Conservation (phyloP, 2,113 vertebrate species). For the Carettochelys insculpta region DNA sequence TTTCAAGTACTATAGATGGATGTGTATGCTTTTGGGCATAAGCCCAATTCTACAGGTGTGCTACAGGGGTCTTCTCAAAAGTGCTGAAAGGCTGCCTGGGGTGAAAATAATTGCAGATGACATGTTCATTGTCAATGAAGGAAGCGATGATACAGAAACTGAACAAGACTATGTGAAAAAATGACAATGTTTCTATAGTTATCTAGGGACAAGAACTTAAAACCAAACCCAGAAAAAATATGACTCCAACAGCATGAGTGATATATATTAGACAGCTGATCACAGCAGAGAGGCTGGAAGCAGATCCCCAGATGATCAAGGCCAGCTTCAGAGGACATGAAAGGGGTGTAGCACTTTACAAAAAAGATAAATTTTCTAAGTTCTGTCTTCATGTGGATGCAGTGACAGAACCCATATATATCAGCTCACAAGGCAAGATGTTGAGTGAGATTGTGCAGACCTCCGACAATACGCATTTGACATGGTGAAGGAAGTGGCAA, state of each 20-base stretch:
- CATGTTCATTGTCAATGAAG: background rate
- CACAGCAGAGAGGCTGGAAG: background rate
- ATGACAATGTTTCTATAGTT: background rate
- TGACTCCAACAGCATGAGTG: background rate
- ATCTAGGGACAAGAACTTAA: background rate
- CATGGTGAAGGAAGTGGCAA: background rate
- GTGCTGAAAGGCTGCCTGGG: background rate
- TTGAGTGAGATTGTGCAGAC: background rate
- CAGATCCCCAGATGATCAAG: background rate
- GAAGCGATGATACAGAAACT: background rate
- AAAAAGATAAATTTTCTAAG: background rate
- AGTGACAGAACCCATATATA: background rate
- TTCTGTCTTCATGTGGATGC: background rate
- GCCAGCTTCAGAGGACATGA: background rate
- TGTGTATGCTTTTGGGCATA: background rate
- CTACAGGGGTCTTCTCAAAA: background rate
- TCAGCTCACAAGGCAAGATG: background rate
- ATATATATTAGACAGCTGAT: background rate
- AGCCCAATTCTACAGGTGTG: background rate
- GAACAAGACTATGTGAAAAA: background rate
- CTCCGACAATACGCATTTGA: background rate
- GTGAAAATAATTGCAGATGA: background rate
- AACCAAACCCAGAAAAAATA: background rate
- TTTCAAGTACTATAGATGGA: background rate
- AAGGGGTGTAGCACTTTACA: background rate